These are phyloP conservation scores for Fregetta grallaria DNA, from an alignment of 2,113 vertebrate genomes.

Conservation along the genomic window DNA sequence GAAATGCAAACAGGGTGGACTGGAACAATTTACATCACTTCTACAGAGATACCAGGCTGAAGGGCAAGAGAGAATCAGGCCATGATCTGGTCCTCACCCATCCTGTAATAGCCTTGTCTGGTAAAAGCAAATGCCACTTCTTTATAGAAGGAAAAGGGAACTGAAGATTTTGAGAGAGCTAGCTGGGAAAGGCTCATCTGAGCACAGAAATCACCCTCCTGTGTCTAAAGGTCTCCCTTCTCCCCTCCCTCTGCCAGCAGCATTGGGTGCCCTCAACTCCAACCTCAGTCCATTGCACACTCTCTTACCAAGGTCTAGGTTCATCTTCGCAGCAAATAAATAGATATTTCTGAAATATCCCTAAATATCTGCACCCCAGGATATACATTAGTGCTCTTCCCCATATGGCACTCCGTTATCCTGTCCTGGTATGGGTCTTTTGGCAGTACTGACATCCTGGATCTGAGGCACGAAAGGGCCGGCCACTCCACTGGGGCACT, in stretches of 20 bases:
- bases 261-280: neutral
- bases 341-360: neutral
- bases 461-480: neutral
- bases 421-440: neutral
- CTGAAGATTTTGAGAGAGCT: neutral
- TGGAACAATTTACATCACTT: neutral
- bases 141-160: neutral
- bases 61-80: neutral
- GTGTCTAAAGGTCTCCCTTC: neutral
- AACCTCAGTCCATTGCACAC: neutral
- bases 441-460: neutral
- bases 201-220: neutral
- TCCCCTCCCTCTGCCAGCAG: neutral
- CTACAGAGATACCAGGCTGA: neutral
- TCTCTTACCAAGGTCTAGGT: neutral
- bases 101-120: neutral
- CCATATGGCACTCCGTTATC: neutral
- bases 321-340: neutral
- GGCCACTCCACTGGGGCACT: fast-evolving
- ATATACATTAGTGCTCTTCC: neutral
- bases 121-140: neutral
- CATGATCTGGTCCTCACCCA: neutral
- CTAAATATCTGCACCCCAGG: neutral
- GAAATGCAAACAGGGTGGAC: neutral
- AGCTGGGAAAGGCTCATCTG: neutral